Conservation (phyloP, 2,113 vertebrate genomes). For the Pangasianodon hypophthalmus region DNA sequence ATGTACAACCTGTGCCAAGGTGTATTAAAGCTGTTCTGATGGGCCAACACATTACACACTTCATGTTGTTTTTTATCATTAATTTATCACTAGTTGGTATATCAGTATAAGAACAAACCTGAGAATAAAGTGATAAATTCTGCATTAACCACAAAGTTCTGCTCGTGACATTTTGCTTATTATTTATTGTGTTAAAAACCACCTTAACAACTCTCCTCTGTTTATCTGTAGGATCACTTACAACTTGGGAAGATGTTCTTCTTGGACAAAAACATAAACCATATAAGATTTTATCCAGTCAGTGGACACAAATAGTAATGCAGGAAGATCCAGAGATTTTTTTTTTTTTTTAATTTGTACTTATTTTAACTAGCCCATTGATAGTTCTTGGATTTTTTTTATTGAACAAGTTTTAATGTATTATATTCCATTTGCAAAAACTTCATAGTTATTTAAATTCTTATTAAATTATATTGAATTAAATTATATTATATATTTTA, state of each 20-base stretch:
- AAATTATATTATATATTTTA: neutral
- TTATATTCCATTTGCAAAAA: neutral
- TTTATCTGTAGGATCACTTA: neutral
- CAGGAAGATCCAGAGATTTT: neutral
- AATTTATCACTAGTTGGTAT: neutral
- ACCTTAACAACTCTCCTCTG: neutral
- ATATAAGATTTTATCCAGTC: neutral
- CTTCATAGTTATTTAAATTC: neutral
- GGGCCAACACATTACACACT: neutral
- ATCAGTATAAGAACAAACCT: neutral
- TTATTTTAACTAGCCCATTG: neutral
- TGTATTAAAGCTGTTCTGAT: neutral
- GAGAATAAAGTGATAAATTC: neutral
- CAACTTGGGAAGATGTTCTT: neutral
- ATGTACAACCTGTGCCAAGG: neutral
- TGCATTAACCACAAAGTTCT: neutral
- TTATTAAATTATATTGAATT: neutral
- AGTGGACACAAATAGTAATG: neutral
- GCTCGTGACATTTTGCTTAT: neutral
- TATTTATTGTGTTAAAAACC: neutral
- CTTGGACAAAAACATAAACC: neutral
- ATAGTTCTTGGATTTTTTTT: neutral
- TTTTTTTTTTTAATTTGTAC: neutral
- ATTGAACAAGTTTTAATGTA: neutral
- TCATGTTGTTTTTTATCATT: neutral